Base-by-base conservation (phyloP, 2,113 vertebrate species). In the Chaenogobius annularis region DNA sequence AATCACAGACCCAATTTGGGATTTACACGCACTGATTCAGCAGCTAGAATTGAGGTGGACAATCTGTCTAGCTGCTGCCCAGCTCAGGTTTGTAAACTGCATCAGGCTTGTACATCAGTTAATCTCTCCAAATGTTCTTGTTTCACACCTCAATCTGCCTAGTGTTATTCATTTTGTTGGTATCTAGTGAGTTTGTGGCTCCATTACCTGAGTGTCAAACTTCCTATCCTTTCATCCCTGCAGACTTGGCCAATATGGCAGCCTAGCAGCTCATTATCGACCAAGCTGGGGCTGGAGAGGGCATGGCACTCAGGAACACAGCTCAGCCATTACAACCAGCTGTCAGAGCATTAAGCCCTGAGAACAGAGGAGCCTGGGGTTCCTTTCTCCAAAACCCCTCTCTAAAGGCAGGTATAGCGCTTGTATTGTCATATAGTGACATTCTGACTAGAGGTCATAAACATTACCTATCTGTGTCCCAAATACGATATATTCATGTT, bases 211-310 rank as follows among this genome's bases (percentile, higher is more conserved):
- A 74, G 74, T 71, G 81, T 80, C 70, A 65, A 58, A 73, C 77
- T 74, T 69, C 56, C 71, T 17, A 23, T 85, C 76, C 84, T 66
- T 64, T 74, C 73, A 58, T 78, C 52, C 43, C 75, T 77, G 85
- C 1, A 83, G 86, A 84, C 88, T 54, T 88, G 72, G 81, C 72
- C 81, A 86, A 78, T 73, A 82, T 81, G 83, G 81, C 80, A 81
- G 74, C 64, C 70, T 74, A 40, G 85, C 82, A 82, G 83, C 86
- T 92, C 87, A 91, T 91, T 91, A 92, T 91, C 85, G 52, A 85
- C 85, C 79, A 89, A 22, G 66, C 88, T 75, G 78, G 78, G 81
- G 75, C 74, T 69, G 65, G 64, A 72, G 76, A 85, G 86, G 83
- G 73, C 82, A 80, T 12, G 76, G 74, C 77, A 71, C 80, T 54